Conservation (phyloP, 37 sponge, comb jelly and placozoan genomes). For the Bolinopsis microptera region DNA sequence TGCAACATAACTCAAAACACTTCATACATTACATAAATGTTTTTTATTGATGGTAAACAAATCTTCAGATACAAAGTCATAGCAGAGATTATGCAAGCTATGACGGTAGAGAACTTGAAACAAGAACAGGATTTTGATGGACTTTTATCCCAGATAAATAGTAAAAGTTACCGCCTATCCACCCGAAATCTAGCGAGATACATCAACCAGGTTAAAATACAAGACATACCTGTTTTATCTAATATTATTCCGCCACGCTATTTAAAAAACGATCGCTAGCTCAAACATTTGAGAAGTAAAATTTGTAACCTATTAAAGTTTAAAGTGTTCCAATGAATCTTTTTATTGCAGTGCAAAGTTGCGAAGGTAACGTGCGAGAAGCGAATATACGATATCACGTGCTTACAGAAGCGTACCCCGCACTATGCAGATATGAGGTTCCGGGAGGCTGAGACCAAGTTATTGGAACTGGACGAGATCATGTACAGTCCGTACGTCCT, state of each 20-base stretch:
- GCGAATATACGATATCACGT: constrained; percentile 38
- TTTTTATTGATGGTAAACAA: no score
- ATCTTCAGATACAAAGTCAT: constrained; percentile 60
- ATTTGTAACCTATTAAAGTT: no score
- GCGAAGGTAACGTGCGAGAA: constrained; percentile 58
- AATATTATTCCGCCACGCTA: not conserved
- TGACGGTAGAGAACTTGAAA: constrained; percentile 47
- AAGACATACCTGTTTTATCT: no score
- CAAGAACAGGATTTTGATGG: constrained; percentile 52
- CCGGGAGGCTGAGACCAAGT: not conserved
- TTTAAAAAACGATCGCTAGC: no score
- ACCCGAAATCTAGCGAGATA: constrained; percentile 35
- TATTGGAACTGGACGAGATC: constrained; percentile 37
- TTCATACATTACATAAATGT: no score
- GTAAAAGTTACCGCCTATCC: constrained; percentile 54
- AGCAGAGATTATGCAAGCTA: constrained; percentile 58
- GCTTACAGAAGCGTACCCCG: not conserved
- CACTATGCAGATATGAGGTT: constrained; percentile 27
- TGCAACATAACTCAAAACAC: no score
- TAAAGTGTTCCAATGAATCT: no score
- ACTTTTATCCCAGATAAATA: constrained; percentile 29
- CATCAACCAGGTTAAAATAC: constrained; percentile 44
- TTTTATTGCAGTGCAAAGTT: constrained; percentile 46
- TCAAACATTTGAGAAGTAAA: no score
- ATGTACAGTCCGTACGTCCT: constrained; percentile 43